phyloP scores from a whole-genome alignment of 2,113 vertebrate genomes.

The Hepsetus odoe region DNA sequence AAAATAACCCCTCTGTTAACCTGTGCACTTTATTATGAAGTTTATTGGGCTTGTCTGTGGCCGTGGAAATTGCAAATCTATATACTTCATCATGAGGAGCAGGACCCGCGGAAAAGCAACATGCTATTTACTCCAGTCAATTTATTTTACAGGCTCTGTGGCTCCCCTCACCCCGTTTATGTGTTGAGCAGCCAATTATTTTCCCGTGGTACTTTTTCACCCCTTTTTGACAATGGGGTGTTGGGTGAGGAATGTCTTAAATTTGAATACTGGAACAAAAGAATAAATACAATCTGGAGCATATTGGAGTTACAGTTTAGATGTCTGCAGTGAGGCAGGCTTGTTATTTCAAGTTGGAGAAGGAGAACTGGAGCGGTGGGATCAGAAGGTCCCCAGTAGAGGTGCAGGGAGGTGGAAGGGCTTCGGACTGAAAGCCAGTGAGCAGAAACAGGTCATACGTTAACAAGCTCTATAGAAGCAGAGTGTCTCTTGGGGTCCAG shows the following conservation, averaged over 20 bases:
- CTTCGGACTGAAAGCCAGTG: conserved; percentile 18
- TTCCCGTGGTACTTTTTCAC: conserved; percentile 30
- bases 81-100: conserved; percentile 59
- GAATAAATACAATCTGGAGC: conserved; percentile 35
- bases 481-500: conserved; percentile 1
- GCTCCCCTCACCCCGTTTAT: conserved; percentile 51
- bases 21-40: conserved; percentile 57
- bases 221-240: conserved; percentile 46
- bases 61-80: conserved; percentile 64
- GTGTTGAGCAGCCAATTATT: conserved; percentile 53
- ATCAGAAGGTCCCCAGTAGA: conserved; percentile 12
- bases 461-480: conserved; percentile 20
- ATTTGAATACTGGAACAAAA: conserved; percentile 36
- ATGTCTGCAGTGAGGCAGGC: conserved; percentile 4
- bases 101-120: conserved; percentile 43
- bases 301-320: conserved; percentile 9
- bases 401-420: conserved; percentile 21
- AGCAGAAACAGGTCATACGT: conserved; percentile 17
- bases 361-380: background rate
- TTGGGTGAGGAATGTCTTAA: conserved; percentile 32
- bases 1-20: conserved; percentile 60
- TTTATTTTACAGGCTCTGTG: conserved; percentile 59
- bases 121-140: conserved; percentile 55
- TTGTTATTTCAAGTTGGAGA: background rate
- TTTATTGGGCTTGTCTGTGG: conserved; percentile 63